phyloP scores from a whole-genome alignment of 2,888 invertebrate genomes.

The Eupithecia dodoneata region DNA sequence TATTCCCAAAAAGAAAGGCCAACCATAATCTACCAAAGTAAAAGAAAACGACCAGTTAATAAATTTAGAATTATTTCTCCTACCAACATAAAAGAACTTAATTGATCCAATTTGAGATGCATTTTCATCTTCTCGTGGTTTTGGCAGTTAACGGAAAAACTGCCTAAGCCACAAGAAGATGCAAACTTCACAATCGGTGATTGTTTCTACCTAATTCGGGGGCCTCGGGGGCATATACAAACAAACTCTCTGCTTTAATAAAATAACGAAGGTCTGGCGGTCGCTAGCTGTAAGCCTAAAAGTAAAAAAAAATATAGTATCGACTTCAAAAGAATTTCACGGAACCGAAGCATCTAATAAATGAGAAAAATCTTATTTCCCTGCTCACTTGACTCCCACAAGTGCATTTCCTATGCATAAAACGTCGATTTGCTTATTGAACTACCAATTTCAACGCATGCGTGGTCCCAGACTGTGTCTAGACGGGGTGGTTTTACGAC shows the following conservation, averaged over 20 bases:
- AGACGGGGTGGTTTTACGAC: constrained; percentile 66
- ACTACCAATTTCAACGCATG: constrained; percentile 56
- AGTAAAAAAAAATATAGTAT: too few species aligned
- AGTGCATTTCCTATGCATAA: constrained; percentile 45
- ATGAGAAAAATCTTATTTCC: neutral
- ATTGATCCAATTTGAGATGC: too few species aligned
- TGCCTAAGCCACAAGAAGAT: too few species aligned
- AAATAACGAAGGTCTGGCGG: too few species aligned
- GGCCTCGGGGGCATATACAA: too few species aligned
- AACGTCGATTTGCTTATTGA: constrained; percentile 49
- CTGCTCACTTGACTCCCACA: constrained; percentile 5
- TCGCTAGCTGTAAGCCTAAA: too few species aligned
- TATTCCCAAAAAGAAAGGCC: neutral
- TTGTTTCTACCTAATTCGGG: too few species aligned
- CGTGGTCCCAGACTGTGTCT: constrained; percentile 68
- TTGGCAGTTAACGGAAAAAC: too few species aligned
- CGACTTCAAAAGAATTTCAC: neutral
- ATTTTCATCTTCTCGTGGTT: too few species aligned
- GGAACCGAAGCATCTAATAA: neutral
- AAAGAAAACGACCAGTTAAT: neutral
- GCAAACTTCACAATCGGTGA: too few species aligned
- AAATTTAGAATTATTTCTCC: neutral
- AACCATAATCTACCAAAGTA: neutral
- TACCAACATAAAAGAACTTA: neutral
- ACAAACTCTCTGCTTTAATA: too few species aligned